Base-by-base conservation (phyloP, 2,113 vertebrate genomes). In the Pica pica region DNA sequence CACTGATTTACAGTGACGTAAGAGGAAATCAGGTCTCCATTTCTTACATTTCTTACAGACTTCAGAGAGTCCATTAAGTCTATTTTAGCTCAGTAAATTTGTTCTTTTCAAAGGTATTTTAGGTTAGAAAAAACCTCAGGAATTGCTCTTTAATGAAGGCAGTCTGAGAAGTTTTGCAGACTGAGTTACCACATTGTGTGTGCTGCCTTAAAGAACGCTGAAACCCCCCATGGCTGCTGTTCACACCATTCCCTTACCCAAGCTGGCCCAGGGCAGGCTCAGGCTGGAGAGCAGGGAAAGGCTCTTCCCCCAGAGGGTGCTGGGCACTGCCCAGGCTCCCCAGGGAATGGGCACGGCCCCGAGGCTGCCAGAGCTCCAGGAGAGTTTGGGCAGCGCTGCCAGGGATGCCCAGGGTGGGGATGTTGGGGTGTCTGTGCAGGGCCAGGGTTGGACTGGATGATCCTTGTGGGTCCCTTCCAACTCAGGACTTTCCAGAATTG, bases 221-320 rank as follows among this genome's bases (percentile, higher is more conserved):
- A 71, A 18, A 16, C n/a, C 31, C 26, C 21, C 10, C 8, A 8
- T 22, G 47, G 47, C 41, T 20, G 70, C 63, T 76, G 55, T 1
- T 69, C 30, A 8, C n/a, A 52, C 28, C 61, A 19, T 35, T 41
- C 70, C 61, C 47, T 76, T 9, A 22, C 4, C 63, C 63, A 55
- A 17, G 24, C 20, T 41, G 61, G 0, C 52, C 9, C 59, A 74
- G 44, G 27, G 10, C 8, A 67, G 60, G 52, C 0, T n/a, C 1
- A 10, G 53, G 46, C 0, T 30, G 87, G 61, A 35, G 0, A 0
- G 33, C 1, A 16, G 55, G 42, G 14, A 5, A 47, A 69, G 8
- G 9, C 5, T 41, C 24, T 7, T 4, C 10, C 9, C 7, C 39
- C 69, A 47, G 39, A 89, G 87, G 59, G 11, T 82, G 53, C 33